phyloP scores from a whole-genome alignment of 2,797 vertebrate species.

The Phalloptychus januarius region DNA sequence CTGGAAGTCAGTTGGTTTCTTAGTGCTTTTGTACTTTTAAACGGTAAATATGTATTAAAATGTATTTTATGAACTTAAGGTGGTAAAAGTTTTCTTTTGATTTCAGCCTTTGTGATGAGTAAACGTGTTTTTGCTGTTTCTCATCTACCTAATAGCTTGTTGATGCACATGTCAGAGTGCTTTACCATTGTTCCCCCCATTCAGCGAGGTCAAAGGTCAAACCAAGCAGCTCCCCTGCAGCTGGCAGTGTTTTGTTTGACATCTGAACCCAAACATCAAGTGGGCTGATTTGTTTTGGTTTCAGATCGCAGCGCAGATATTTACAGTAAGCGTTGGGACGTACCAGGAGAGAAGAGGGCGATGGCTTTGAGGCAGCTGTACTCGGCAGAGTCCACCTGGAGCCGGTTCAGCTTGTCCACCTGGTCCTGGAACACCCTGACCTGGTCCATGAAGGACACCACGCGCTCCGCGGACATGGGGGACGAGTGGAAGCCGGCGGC shows the following conservation, averaged over 20 bases:
- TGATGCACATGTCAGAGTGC: background rate
- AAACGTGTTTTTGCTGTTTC: background rate
- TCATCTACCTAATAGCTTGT: background rate
- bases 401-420: slow-evolving; percentile 93
- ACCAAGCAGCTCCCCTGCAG: slow-evolving; percentile 1
- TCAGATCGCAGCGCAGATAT: slow-evolving; percentile 24
- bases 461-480: slow-evolving; percentile 93
- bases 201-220: slow-evolving; percentile 31
- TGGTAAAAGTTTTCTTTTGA: background rate
- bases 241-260: background rate
- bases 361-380: slow-evolving; percentile 98
- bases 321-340: slow-evolving; percentile 15
- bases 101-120: background rate
- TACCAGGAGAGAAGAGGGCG: slow-evolving; percentile 93
- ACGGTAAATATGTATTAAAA: background rate
- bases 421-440: slow-evolving; percentile 96
- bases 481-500: slow-evolving; percentile 94
- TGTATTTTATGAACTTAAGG: background rate
- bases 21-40: background rate
- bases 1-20: background rate
- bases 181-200: background rate
- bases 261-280: background rate
- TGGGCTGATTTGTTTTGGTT: slow-evolving; percentile 14
- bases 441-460: slow-evolving; percentile 98
- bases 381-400: slow-evolving; percentile 94